Percentiles rank a stretch among this genome's conserved stretches.
phyloP scores from a whole-genome alignment of 2,888 invertebrate species.

The Calameuta pallipes region DNA sequence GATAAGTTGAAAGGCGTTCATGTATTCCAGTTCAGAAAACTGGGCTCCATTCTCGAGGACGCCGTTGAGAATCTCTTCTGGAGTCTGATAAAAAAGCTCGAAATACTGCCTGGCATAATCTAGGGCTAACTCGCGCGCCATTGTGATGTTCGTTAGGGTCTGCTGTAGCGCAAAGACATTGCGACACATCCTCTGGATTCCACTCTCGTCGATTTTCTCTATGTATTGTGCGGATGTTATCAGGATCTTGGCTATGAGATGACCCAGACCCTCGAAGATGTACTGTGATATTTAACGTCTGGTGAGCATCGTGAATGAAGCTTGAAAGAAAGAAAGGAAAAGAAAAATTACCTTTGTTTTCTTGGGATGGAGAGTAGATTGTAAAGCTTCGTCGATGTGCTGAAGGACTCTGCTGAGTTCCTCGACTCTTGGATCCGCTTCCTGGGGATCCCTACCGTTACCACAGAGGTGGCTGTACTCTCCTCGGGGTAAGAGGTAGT shows the following conservation, averaged over 20 bases:
- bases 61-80: constrained; percentile 84
- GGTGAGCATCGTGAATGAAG: too few species aligned
- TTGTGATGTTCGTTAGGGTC: constrained; percentile 85
- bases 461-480: constrained; percentile 56
- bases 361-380: constrained; percentile 79
- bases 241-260: constrained; percentile 80
- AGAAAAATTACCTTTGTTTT: constrained; percentile 76
- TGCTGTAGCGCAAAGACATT: constrained; percentile 89
- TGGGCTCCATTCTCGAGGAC: constrained; percentile 89
- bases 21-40: constrained; percentile 79
- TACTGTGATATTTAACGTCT: constrained; percentile 71
- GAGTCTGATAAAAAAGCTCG: constrained; percentile 84
- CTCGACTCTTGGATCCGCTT: constrained; percentile 80
- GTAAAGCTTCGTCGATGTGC: constrained; percentile 82
- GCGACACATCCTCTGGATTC: constrained; percentile 86
- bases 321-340: constrained; percentile 38
- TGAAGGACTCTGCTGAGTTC: constrained; percentile 83
- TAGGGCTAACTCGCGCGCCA: constrained; percentile 83
- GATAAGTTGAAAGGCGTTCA: constrained; percentile 71
- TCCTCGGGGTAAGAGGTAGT: constrained; percentile 78
- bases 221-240: constrained; percentile 85
- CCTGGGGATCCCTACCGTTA: constrained; percentile 77
- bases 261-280: constrained; percentile 90
- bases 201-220: constrained; percentile 82
- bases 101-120: constrained; percentile 92